Percentiles rank a stretch among this genome's conserved stretches.
Conservation (phyloP, 2,113 vertebrate species). For the Indicator maculatus region DNA sequence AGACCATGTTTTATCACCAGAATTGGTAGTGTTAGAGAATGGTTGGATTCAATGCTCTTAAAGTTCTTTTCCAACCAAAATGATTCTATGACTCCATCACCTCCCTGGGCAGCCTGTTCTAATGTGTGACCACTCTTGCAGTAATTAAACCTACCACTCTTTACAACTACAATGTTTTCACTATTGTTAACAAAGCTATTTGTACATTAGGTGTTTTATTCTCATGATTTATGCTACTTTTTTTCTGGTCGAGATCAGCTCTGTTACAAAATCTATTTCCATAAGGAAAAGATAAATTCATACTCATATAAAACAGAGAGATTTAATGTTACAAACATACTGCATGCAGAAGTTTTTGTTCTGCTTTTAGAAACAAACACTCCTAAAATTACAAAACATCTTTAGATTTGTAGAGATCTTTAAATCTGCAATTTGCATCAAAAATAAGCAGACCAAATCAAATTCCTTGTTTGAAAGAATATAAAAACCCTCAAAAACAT, state of each 20-base stretch:
- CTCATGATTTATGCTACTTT: not conserved
- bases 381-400: not conserved
- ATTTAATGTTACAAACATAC: not conserved
- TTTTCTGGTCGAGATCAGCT: not conserved
- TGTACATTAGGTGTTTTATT: not conserved
- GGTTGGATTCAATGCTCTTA: too few relatives aligned
- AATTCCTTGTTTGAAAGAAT: not conserved
- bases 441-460: not conserved
- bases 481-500: not conserved
- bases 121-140: too few relatives aligned
- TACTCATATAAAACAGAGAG: not conserved
- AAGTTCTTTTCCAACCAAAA: too few relatives aligned
- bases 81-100: too few relatives aligned
- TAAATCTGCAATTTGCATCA: not conserved
- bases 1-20: too few relatives aligned
- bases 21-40: too few relatives aligned
- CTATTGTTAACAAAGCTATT: not conserved
- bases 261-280: not conserved
- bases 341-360: not conserved
- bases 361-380: not conserved
- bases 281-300: not conserved
- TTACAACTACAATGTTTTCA: not conserved
- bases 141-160: not conserved
- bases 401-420: not conserved
- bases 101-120: too few relatives aligned